Percentiles rank a stretch among this genome's conserved stretches.
Conservation (phyloP, 2,888 invertebrate species). For the Pheosia gnoma region DNA sequence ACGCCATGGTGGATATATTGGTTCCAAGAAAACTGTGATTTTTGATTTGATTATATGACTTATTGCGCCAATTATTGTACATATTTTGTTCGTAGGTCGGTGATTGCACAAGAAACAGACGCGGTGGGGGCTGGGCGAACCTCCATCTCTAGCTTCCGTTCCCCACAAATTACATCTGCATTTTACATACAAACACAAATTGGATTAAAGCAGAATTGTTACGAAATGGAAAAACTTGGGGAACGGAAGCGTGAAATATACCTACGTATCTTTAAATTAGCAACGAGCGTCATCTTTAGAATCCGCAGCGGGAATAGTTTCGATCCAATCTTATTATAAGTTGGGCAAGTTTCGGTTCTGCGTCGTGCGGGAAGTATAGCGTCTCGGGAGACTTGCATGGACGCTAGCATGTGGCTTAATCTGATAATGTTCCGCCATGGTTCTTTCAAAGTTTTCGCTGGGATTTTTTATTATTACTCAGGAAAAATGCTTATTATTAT, state of each 20-base stretch:
- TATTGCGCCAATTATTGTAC: too few relatives aligned
- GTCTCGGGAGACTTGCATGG: slow-evolving; percentile 37
- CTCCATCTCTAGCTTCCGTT: not conserved
- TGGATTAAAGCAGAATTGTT: slow-evolving; percentile 15
- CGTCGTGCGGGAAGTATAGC: slow-evolving; percentile 35
- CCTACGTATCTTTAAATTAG: slow-evolving; percentile 21
- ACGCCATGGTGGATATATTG: too few relatives aligned
- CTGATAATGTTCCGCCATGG: slow-evolving; percentile 16
- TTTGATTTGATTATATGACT: too few relatives aligned
- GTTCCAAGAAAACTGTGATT: too few relatives aligned
- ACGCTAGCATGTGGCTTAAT: slow-evolving; percentile 39
- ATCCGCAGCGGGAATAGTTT: slow-evolving; percentile 37
- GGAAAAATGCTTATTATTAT: not conserved
- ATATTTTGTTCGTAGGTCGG: too few relatives aligned
- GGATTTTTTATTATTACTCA: not conserved
- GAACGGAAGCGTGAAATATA: slow-evolving; percentile 21
- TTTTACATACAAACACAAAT: slow-evolving; percentile 13
- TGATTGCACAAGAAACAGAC: not conserved
- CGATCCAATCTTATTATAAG: slow-evolving; percentile 56
- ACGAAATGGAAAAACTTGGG: slow-evolving; percentile 27
- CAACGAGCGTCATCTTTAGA: slow-evolving; percentile 17
- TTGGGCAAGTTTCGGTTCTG: slow-evolving; percentile 47
- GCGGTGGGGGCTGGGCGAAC: not conserved
- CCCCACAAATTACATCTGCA: slow-evolving; percentile 17
- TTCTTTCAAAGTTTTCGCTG: not conserved